Conservation (phyloP, 2,888 invertebrate species). For the Adelphocoris suturalis region DNA sequence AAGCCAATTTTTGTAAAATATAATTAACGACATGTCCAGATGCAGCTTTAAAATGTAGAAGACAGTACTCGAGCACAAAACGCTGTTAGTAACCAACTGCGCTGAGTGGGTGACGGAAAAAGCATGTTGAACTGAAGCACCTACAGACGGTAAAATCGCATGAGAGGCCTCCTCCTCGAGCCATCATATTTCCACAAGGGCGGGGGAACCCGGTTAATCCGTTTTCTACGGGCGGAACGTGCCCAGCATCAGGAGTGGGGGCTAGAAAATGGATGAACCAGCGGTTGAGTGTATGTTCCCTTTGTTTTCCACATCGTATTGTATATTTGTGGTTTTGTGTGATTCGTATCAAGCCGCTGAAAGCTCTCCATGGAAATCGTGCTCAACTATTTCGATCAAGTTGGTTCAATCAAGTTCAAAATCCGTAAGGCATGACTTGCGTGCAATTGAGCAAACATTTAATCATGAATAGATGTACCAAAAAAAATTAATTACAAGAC, state of each 20-base stretch:
- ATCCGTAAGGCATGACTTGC: no score
- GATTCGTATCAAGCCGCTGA: background rate
- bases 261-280: constrained; percentile 21
- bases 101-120: background rate
- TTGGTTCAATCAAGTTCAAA: background rate
- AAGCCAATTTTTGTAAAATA: no score
- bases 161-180: background rate
- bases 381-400: background rate
- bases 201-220: constrained; percentile 41
- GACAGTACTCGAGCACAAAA: no score
- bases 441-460: no score
- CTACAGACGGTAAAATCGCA: constrained; percentile 37
- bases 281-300: constrained; percentile 35
- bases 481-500: no score
- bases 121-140: constrained; percentile 28
- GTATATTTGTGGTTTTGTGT: constrained; percentile 8
- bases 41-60: no score
- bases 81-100: no score
- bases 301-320: constrained; percentile 37
- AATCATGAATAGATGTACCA: no score
- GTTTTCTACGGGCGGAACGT: constrained; percentile 63
- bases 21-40: no score
- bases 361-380: background rate
- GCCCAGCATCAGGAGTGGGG: constrained; percentile 35
- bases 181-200: constrained; percentile 41